A percentile compares a stretch with the other conserved stretches of the same genome.
Evolutionary conservation across 2,888 invertebrate genomes (phyloP).

Genomic region (Chrysotoxum bicinctum): DNA sequence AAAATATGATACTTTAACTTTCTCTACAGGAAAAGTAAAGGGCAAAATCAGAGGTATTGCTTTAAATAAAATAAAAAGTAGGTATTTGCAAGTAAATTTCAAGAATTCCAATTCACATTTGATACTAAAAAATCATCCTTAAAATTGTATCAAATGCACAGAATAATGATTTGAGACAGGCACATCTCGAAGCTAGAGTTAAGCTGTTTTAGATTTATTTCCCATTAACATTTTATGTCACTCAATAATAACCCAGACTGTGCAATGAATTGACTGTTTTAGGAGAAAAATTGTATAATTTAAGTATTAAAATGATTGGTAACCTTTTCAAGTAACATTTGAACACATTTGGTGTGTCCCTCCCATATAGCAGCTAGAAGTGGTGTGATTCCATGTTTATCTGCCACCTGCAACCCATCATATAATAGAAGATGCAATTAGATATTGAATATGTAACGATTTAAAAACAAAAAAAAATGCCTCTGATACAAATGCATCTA

Average conservation of each 20-base stretch:
- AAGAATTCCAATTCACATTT: too few species aligned
- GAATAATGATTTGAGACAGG: too few species aligned
- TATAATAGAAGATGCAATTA: constrained; percentile 14
- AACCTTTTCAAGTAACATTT: constrained; percentile 92
- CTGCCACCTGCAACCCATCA: constrained; percentile 87
- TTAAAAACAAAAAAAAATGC: neutral
- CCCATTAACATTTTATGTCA: too few species aligned
- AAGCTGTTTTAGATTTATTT: too few species aligned
- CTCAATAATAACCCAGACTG: neutral
- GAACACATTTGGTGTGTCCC: constrained; percentile 95
- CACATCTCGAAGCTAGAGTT: too few species aligned
- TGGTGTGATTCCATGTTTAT: constrained; percentile 97
- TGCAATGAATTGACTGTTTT: neutral
- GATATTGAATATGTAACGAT: neutral
- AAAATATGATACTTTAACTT: too few species aligned
- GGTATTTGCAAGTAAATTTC: too few species aligned
- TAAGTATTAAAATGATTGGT: neutral
- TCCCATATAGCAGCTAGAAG: constrained; percentile 98
- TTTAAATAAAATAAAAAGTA: too few species aligned
- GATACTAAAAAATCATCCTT: too few species aligned
- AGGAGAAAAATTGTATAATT: neutral
- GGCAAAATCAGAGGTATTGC: too few species aligned
- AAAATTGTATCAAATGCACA: too few species aligned
- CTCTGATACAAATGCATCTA: neutral
- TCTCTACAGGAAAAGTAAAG: too few species aligned